Evolutionary conservation across 2,797 vertebrate genomes (phyloP).

Genomic region (Telmatherina bonti): DNA sequence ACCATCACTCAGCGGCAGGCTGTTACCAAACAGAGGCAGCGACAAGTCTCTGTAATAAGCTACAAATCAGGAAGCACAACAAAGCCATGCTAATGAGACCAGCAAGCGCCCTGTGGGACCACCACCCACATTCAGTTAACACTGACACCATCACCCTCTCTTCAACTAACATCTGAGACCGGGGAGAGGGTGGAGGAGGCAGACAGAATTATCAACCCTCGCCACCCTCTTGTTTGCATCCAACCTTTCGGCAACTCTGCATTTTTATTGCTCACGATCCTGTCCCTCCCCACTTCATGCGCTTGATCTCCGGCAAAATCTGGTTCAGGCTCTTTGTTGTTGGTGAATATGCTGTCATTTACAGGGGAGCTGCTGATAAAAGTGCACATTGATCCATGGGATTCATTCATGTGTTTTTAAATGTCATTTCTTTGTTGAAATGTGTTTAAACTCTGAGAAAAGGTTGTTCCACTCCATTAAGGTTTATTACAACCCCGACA

Average conservation of each 20-base stretch:
- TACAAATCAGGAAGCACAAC: slow-evolving; percentile 74
- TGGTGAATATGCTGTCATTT: slow-evolving; percentile 11
- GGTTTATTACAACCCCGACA: neutral
- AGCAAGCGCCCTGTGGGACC: slow-evolving; percentile 51
- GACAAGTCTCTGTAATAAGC: slow-evolving; percentile 65
- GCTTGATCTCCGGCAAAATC: slow-evolving; percentile 23
- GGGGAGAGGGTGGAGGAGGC: slow-evolving; percentile 38
- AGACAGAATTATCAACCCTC: slow-evolving; percentile 55
- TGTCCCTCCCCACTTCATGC: slow-evolving; percentile 10
- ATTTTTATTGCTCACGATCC: slow-evolving; percentile 11
- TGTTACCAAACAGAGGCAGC: slow-evolving; percentile 55
- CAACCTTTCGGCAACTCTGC: slow-evolving; percentile 33
- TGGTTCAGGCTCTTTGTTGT: slow-evolving; percentile 8
- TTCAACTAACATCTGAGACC: slow-evolving; percentile 41
- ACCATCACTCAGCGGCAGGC: slow-evolving; percentile 43
- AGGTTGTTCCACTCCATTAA: neutral
- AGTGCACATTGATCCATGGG: neutral
- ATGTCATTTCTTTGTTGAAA: neutral
- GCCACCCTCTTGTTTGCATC: slow-evolving; percentile 37
- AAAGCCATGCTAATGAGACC: slow-evolving; percentile 79
- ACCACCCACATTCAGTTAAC: slow-evolving; percentile 49
- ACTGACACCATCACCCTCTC: slow-evolving; percentile 42
- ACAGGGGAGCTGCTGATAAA: slow-evolving; percentile 16
- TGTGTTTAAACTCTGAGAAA: neutral
- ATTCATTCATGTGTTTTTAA: neutral